Base-by-base conservation (phyloP, 1,140 invertebrate species). In the Drosophila aff. region DNA sequence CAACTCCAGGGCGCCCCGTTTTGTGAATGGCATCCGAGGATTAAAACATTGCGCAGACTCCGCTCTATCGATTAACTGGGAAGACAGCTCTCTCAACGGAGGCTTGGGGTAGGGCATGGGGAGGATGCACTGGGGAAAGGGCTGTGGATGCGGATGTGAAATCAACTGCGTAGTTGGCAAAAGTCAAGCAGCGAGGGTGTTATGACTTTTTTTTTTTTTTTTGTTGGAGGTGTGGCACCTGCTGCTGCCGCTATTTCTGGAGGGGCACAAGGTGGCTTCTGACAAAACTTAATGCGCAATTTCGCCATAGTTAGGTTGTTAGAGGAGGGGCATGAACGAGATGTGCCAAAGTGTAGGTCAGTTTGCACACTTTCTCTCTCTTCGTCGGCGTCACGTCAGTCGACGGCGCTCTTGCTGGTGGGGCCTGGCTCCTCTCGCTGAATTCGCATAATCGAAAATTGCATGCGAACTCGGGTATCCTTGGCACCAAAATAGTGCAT, bases 91-190 rank as follows among this genome's bases (percentile, higher is more conserved):
- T 90, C 79, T 82, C 47, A 21, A 47, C 47, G 62, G 33, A 33
- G 26, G 38, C 78, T 89, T 89, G 84, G 79, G 84, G 81, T 89
- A 89, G 84, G 84, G 58, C 86, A 90, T 90, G 85, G 72, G 80
- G 66, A 59, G 57, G 38, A 50, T 66, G 46, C 18, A 46, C 41
- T 57, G 21, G 57, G 49, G 63, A 18, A 28, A 33, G 15, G 18
- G 36, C 11, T 61, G 67, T 38, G 69, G 69, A 73, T 73, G 69
- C 65, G 73, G 81, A 89, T 87, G 80, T 78, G 76, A 79, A 89
- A 90, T 81, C 84, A 90, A 90, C 85, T 90, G 85, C 85, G 85
- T 90, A 90, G 85, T 90, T 79, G 74, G 52, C 85, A 85, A 90
- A 82, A 90, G 75, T 90, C 85, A 85, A 72, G 63, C 52, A 73